Evolutionary conservation across 2,888 invertebrate species (phyloP).

Genomic region (Petrolisthes manimaculis): DNA sequence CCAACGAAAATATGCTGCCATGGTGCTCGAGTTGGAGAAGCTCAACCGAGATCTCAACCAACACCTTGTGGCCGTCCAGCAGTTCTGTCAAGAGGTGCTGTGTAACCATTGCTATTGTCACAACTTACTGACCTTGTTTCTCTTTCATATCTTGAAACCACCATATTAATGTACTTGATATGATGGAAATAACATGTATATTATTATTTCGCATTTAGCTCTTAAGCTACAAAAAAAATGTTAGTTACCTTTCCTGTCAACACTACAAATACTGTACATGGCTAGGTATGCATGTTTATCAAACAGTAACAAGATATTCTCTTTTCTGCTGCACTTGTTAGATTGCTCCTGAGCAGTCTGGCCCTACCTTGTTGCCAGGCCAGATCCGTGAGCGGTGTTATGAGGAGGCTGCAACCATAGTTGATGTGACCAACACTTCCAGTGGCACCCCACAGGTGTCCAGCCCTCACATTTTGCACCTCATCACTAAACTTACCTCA

Average conservation of each 20-base stretch:
- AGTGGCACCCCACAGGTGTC: slow-evolving; percentile 57
- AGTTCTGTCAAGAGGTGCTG: slow-evolving; percentile 80
- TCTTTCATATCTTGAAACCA: neutral
- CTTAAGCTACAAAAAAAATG: too few species aligned
- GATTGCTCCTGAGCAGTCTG: slow-evolving; percentile 86
- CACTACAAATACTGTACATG: neutral
- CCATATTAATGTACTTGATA: neutral
- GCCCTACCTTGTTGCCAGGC: slow-evolving; percentile 88
- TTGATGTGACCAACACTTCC: slow-evolving; percentile 68
- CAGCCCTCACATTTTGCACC: slow-evolving; percentile 75
- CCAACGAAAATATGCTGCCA: slow-evolving; percentile 88
- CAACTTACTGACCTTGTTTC: neutral
- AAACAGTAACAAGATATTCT: too few species aligned
- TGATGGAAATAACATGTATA: neutral
- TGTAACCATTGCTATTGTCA: neutral
- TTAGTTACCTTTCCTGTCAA: neutral
- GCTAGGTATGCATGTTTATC: too few species aligned
- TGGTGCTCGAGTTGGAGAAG: slow-evolving; percentile 88
- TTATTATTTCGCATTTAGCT: too few species aligned
- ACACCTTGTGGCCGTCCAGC: slow-evolving; percentile 86
- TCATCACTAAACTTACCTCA: slow-evolving; percentile 90
- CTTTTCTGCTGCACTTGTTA: slow-evolving; percentile 64
- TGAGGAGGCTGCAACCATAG: slow-evolving; percentile 81
- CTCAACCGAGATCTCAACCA: slow-evolving; percentile 90
- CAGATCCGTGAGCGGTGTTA: slow-evolving; percentile 88